These are phyloP conservation scores for Frankliniella fusca DNA, from an alignment of 2,888 invertebrate species.

Conservation along the genomic window DNA sequence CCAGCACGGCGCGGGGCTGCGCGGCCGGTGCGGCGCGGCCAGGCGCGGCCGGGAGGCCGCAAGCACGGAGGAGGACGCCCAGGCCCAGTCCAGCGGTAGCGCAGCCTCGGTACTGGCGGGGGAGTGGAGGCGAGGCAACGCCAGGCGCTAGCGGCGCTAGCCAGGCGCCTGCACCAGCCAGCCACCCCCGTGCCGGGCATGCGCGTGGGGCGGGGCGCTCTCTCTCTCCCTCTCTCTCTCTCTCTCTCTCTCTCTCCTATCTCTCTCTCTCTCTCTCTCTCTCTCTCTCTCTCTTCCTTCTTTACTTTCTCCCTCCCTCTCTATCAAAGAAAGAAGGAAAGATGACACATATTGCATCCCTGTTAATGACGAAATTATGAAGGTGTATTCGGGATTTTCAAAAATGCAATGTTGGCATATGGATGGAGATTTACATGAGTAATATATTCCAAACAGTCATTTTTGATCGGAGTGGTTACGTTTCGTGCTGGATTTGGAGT, in stretches of 20 bases:
- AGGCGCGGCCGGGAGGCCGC: no score
- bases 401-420: no score
- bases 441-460: no score
- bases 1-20: no score
- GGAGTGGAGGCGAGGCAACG: neutral
- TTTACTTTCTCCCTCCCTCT: neutral
- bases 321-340: neutral
- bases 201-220: neutral
- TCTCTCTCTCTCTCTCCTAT: neutral
- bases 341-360: no score
- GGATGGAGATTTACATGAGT: no score
- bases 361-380: no score
- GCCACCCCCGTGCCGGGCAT: neutral
- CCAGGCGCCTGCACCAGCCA: neutral
- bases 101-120: neutral
- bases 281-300: neutral
- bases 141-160: neutral
- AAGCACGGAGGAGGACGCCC: neutral
- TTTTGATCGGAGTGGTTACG: no score
- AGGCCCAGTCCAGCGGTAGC: neutral
- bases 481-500: no score
- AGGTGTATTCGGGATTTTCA: no score
- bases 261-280: slow-evolving; percentile 14
- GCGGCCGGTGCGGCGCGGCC: no score
- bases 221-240: neutral